phyloP scores from a whole-genome alignment of 2,797 vertebrate genomes.

The Hypotaenidia philippensis region DNA sequence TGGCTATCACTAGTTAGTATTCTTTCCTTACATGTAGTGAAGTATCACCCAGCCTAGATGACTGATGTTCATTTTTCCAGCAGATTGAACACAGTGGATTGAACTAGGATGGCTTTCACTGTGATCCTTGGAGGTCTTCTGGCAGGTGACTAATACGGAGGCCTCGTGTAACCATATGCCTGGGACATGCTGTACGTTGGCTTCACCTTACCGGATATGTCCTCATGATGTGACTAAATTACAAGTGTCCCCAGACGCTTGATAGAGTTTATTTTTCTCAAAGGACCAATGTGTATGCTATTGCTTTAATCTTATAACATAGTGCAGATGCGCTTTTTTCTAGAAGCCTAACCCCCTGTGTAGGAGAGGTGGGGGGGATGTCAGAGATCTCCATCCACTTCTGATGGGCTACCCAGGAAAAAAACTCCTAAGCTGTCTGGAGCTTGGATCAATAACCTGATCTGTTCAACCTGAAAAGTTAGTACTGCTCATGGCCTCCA shows the following conservation, averaged over 20 bases:
- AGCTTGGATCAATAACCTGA: neutral
- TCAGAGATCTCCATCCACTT: neutral
- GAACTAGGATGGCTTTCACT: neutral
- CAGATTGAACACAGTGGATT: neutral
- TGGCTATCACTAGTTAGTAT: neutral
- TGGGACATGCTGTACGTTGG: neutral
- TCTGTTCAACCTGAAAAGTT: neutral
- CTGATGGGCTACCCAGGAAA: neutral
- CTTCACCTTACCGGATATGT: neutral
- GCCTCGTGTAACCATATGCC: neutral
- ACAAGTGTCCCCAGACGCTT: neutral
- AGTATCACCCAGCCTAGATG: neutral
- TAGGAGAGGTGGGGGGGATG: neutral
- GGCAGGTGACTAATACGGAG: neutral
- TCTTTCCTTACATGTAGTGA: neutral
- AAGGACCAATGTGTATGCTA: neutral
- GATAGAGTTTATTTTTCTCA: neutral
- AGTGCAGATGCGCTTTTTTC: neutral
- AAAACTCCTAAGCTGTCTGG: neutral
- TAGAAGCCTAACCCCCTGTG: neutral
- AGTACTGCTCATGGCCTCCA: neutral
- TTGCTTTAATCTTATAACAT: neutral
- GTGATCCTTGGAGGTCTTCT: neutral
- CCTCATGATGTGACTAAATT: neutral
- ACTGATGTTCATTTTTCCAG: neutral